Base-by-base conservation (phyloP, 1,140 invertebrate genomes). In the Chymomyza costata region DNA sequence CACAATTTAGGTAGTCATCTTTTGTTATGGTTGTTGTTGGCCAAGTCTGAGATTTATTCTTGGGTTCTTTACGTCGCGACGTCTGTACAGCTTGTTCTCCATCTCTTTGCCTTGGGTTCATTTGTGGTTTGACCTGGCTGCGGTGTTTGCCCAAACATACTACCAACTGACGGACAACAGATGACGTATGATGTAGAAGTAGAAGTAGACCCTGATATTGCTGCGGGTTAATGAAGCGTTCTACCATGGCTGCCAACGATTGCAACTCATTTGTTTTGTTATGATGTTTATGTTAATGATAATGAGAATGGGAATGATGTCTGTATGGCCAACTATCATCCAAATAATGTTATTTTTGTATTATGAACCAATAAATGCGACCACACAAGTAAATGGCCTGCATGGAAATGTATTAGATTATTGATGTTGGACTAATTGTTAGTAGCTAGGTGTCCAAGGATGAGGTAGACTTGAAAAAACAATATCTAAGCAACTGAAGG, bases 231-330 rank as follows among this genome's bases (percentile, higher is more conserved):
- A 76, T 78, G 70, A 76, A 58, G 57, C 65, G 50, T n/a, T 50
- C 61, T 53, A 35, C 52, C 30, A 37, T 28, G 8, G 39, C 71
- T 76, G 66, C 46, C 44, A 48, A 34, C 54, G 45, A 69, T 69
- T 69, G 65, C 65, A 64, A 59, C 66, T 70, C 62, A 78, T 78
- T 78, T 59, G 37, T 31, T 44, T 70, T 70, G 53, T 78, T 76
- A 55, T 78, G 70, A 52, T 76, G 66, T 68, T 76, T 78, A 78
- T 78, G 71, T 63, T 78, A 76, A 78, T 74, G 58, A 70, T 56
- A 55, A 43, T 45, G 44, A 49, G 38, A 55, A 55, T 47, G 66
- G 71, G 52, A 46, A 65, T 67, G 63, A 49, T 55, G 34, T n/a
- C 8, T n/a, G n/a, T n/a, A n/a, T n/a, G n/a, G n/a, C n/a, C n/a